Conservation (phyloP, 2,113 vertebrate genomes). For the Oostethus manadensis region DNA sequence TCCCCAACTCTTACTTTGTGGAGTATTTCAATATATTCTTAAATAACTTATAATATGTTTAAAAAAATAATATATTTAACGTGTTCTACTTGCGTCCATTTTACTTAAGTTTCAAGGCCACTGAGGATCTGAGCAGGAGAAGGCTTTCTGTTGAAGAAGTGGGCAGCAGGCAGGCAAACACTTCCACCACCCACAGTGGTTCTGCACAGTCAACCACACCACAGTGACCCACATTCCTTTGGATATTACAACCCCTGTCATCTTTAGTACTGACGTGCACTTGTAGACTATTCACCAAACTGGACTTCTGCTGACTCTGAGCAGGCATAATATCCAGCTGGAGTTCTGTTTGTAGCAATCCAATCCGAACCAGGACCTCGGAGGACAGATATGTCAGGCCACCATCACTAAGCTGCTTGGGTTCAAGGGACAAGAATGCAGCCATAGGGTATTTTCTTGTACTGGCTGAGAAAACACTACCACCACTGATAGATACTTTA, state of each 20-base stretch:
- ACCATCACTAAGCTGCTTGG: slow-evolving; percentile 29
- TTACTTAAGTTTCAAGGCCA: slow-evolving; percentile 29
- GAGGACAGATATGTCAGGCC: slow-evolving; percentile 19
- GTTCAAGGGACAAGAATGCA: slow-evolving; percentile 25
- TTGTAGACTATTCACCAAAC: slow-evolving; percentile 29
- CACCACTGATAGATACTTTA: not conserved
- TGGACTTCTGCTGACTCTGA: slow-evolving; percentile 30
- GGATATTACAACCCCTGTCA: not conserved
- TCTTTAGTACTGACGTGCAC: slow-evolving; percentile 16
- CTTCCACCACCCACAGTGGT: slow-evolving; percentile 36
- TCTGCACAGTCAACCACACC: slow-evolving; percentile 36
- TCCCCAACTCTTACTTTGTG: not conserved
- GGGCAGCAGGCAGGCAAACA: slow-evolving; percentile 6
- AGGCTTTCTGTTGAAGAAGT: slow-evolving; percentile 5
- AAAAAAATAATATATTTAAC: too few relatives aligned
- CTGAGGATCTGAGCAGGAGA: slow-evolving; percentile 28
- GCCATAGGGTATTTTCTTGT: not conserved
- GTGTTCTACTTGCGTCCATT: slow-evolving; percentile 11
- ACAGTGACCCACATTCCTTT: slow-evolving; percentile 59
- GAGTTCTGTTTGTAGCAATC: slow-evolving; percentile 6
- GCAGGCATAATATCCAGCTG: slow-evolving; percentile 9
- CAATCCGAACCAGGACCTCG: not conserved
- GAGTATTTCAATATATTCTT: too few relatives aligned
- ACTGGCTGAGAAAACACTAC: not conserved
- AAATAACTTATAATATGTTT: too few relatives aligned